Evolutionary conservation across 2,797 vertebrate genomes (phyloP).

Genomic region (Spinus olivaceus): DNA sequence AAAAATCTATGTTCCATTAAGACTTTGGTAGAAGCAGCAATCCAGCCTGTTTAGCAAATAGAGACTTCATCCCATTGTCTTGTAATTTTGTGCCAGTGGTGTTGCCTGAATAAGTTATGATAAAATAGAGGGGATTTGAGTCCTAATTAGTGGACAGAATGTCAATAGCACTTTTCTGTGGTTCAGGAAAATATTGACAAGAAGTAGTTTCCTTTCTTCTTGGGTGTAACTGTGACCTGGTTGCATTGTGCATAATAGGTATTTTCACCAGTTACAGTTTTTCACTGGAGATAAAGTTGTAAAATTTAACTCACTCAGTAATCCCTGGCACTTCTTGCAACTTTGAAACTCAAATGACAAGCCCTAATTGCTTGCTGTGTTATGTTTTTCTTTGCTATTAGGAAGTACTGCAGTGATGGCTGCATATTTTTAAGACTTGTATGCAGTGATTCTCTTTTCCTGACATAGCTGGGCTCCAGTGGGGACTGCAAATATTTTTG

Average conservation of each 20-base stretch:
- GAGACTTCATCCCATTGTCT: not conserved
- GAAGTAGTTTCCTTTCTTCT: not conserved
- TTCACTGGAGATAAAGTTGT: not conserved
- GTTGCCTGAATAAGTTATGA: not conserved
- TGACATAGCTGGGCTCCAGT: not conserved
- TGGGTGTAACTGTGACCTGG: not conserved
- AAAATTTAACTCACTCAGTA: not conserved
- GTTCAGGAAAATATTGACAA: not conserved
- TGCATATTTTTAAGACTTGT: not conserved
- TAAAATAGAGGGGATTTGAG: not conserved
- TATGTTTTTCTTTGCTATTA: not conserved
- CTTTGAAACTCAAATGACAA: not conserved
- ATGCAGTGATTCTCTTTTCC: not conserved
- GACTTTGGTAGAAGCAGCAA: not conserved
- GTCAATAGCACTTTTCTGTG: not conserved
- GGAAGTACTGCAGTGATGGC: not conserved
- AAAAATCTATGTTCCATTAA: not conserved
- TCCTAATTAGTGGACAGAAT: not conserved
- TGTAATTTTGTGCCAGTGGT: not conserved
- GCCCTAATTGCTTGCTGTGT: not conserved
- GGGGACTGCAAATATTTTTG: not conserved
- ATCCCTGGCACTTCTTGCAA: not conserved
- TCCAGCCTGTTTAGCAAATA: not conserved
- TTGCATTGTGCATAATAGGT: not conserved
- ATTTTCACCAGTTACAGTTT: not conserved